Base-by-base conservation (phyloP, 2,888 invertebrate species). In the Netelia inedita region DNA sequence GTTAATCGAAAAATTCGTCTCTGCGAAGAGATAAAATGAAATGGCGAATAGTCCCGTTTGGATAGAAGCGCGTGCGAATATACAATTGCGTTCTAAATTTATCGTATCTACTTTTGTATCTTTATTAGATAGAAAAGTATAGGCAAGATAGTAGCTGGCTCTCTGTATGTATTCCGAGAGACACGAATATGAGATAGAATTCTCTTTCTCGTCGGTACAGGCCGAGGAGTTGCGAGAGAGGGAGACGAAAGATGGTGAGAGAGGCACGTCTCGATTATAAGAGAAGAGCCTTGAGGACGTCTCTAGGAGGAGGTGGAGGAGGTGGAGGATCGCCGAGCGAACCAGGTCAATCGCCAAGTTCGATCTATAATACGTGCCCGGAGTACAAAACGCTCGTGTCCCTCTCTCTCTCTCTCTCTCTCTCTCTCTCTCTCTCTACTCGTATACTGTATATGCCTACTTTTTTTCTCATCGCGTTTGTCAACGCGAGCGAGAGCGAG, bases 331-430 rank as follows among this genome's bases (percentile, higher is more conserved):
- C 85, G 88, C 87, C 84, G 87, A 88, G 87, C 87, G 89, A 91
- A 91, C 89, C 91, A 89, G 91, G 91, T 91, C 91, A 90, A 91
- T 91, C 90, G 89, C 89, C 86, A 84, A 89, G 89, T 88, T 90
- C 89, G 88, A 89, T 88, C 90, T 89, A 88, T 88, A 85, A 88
- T 89, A 91, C 90, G 91, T 91, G 90, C 87, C 87, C 68, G 41
- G 88, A 85, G 86, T 90, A 86, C 88, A 85, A 88, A 90, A 89
- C 63, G 78, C 50, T 83, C 83, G 65, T 72, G 61, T 46, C 46
- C 14, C 46, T 46, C 46, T 46, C 46, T 46, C 46, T 50, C 66
- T 66, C 75, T 16, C 14, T 65, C 28, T 41, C 3, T 5, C n/a
- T 21, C 41, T 41, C 41, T 59, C 35, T 23, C 14, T 59, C 14